phyloP scores from a whole-genome alignment of 2,888 invertebrate species.

The Nectonema munidae region DNA sequence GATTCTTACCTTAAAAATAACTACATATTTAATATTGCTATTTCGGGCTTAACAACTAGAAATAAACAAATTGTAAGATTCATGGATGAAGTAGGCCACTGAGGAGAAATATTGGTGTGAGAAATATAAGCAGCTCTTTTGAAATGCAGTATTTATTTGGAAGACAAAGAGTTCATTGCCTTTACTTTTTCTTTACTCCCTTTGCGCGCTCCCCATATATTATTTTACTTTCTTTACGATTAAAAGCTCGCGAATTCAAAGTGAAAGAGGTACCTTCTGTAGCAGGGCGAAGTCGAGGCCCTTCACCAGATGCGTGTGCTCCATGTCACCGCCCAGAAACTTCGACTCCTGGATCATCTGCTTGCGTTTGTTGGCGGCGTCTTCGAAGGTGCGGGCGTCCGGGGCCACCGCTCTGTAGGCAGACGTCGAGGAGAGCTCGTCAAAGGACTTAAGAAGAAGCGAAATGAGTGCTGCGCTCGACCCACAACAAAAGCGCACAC shows the following conservation, averaged over 20 bases:
- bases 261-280: constrained; percentile 52
- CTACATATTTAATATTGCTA: too few species aligned
- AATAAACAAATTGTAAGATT: too few species aligned
- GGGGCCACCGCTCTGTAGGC: constrained; percentile 77
- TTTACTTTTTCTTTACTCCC: constrained; percentile 12
- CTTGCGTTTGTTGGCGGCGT: constrained; percentile 64
- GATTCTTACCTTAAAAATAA: too few species aligned
- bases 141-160: neutral
- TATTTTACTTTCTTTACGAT: too few species aligned
- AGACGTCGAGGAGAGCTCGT: constrained; percentile 44
- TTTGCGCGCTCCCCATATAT: too few species aligned
- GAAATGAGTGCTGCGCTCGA: neutral
- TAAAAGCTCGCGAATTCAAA: too few species aligned
- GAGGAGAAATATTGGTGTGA: too few species aligned
- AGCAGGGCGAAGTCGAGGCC: constrained; percentile 63
- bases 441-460: constrained; percentile 23
- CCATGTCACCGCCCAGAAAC: constrained; percentile 98
- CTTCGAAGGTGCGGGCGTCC: constrained; percentile 52
- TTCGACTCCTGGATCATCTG: constrained; percentile 91
- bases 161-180: constrained; percentile 10
- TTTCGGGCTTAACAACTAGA: too few species aligned
- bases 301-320: constrained; percentile 98
- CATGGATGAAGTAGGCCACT: too few species aligned
- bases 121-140: neutral
- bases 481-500: neutral